These are phyloP conservation scores for Pomacea maculata DNA, from an alignment of 1,140 invertebrate genomes.

Conservation along the genomic window DNA sequence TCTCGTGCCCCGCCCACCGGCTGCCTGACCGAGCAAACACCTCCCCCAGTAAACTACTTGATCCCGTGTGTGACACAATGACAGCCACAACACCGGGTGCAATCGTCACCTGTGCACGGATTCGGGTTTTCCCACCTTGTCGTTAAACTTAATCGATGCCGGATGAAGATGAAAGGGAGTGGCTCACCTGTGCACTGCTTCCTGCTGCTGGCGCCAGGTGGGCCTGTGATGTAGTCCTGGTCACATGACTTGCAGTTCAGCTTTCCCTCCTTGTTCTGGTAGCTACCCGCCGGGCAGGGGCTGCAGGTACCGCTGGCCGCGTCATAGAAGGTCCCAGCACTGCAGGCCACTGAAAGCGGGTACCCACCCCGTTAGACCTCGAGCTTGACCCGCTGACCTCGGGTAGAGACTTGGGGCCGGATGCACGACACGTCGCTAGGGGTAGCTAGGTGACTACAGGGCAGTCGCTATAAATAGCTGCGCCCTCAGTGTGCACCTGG, in stretches of 20 bases:
- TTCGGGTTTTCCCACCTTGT: too few species aligned
- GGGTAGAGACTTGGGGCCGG: not conserved
- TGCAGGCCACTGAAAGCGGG: constrained; percentile 83
- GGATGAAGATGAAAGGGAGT: not conserved
- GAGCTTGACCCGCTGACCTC: not conserved
- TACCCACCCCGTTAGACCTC: not conserved
- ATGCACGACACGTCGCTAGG: not conserved
- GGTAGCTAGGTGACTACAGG: too few species aligned
- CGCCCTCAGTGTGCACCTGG: too few species aligned
- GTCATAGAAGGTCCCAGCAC: constrained; percentile 90
- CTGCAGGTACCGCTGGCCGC: constrained; percentile 79
- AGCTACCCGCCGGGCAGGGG: constrained; percentile 87
- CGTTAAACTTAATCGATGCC: not conserved
- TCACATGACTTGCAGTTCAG: constrained; percentile 83
- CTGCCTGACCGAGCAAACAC: too few species aligned
- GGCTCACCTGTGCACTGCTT: constrained; percentile 85
- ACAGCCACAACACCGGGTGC: too few species aligned
- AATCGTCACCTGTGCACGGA: too few species aligned
- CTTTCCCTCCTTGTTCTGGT: constrained; percentile 93
- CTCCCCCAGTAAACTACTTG: too few species aligned
- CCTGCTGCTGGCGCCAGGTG: constrained; percentile 76
- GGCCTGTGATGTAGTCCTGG: constrained; percentile 75
- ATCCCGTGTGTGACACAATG: too few species aligned
- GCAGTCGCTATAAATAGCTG: too few species aligned
- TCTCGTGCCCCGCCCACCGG: too few species aligned